phyloP scores from a whole-genome alignment of 2,797 vertebrate genomes.

The Meriones psammophilus region DNA sequence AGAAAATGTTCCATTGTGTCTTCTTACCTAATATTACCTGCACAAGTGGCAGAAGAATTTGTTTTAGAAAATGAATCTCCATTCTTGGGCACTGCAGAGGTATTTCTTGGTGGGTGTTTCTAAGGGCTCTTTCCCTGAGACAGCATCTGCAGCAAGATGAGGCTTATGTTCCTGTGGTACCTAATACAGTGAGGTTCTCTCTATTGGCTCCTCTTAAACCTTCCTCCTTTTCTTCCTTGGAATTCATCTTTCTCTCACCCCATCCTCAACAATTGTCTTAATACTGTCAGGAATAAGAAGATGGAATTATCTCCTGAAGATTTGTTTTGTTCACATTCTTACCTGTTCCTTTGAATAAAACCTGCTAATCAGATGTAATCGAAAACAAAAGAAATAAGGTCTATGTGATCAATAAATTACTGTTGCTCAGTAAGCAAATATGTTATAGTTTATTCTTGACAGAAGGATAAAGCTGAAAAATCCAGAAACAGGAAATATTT shows the following conservation, averaged over 20 bases:
- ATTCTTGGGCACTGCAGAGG: not conserved
- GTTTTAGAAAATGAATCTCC: not conserved
- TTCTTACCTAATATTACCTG: not conserved
- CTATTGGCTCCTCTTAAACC: not conserved
- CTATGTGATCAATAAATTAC: not conserved
- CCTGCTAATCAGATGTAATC: not conserved
- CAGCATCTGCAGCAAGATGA: not conserved
- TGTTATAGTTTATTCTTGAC: constrained; percentile 15
- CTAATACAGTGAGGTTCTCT: not conserved
- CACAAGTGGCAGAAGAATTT: not conserved
- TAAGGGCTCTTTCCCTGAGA: not conserved
- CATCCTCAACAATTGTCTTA: not conserved
- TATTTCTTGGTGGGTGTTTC: not conserved
- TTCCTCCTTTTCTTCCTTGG: not conserved
- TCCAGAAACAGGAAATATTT: not conserved
- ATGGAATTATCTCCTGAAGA: not conserved
- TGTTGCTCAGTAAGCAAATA: constrained; percentile 1
- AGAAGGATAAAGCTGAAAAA: not conserved
- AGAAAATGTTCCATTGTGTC: constrained; percentile 1
- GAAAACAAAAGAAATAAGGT: not conserved
- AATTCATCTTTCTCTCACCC: not conserved
- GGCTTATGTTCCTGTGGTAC: not conserved
- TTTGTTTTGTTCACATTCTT: constrained; percentile 14
- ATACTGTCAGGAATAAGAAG: not conserved
- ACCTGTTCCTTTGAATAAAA: not conserved